Evolutionary conservation across 2,113 vertebrate species (phyloP).

Genomic region (Hiodon alosoides): DNA sequence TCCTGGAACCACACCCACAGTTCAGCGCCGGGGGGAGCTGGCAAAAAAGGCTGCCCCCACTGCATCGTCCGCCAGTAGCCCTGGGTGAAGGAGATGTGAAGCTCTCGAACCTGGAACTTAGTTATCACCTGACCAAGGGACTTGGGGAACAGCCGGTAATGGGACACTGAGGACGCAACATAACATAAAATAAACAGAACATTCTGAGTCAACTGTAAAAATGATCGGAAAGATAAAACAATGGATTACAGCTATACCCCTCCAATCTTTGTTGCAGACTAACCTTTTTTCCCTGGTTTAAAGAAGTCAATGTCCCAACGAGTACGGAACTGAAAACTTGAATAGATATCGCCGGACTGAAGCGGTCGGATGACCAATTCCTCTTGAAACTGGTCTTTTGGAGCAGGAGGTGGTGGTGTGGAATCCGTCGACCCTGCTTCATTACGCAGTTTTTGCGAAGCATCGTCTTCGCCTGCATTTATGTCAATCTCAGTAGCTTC

Average conservation of each 20-base stretch:
- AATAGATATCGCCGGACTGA: constrained; percentile 81
- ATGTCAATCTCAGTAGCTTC: constrained; percentile 38
- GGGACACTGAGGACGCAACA: constrained; percentile 65
- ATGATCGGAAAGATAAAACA: too few species aligned
- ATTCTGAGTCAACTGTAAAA: too few species aligned
- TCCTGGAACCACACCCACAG: constrained; percentile 96
- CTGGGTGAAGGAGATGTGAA: constrained; percentile 84
- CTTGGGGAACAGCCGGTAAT: constrained; percentile 94
- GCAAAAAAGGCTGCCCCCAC: constrained; percentile 86
- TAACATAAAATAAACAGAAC: constrained; percentile 6
- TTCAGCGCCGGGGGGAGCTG: constrained; percentile 75
- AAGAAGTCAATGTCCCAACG: constrained; percentile 76
- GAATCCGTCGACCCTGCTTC: neutral
- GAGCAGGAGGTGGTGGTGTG: constrained; percentile 16
- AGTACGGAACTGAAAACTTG: constrained; percentile 89
- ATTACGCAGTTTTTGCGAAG: neutral
- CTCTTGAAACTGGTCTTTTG: constrained; percentile 70
- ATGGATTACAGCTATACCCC: too few species aligned
- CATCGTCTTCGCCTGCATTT: constrained; percentile 4
- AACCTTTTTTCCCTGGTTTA: constrained; percentile 65
- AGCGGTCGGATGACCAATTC: constrained; percentile 84
- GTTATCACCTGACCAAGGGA: constrained; percentile 87
- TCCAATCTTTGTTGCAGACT: neutral
- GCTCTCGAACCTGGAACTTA: constrained; percentile 84
- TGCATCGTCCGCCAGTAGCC: constrained; percentile 84